A percentile compares a stretch with the other conserved stretches of the same genome.
phyloP scores from a whole-genome alignment of 2,113 vertebrate genomes.

The Sylvia atricapilla region DNA sequence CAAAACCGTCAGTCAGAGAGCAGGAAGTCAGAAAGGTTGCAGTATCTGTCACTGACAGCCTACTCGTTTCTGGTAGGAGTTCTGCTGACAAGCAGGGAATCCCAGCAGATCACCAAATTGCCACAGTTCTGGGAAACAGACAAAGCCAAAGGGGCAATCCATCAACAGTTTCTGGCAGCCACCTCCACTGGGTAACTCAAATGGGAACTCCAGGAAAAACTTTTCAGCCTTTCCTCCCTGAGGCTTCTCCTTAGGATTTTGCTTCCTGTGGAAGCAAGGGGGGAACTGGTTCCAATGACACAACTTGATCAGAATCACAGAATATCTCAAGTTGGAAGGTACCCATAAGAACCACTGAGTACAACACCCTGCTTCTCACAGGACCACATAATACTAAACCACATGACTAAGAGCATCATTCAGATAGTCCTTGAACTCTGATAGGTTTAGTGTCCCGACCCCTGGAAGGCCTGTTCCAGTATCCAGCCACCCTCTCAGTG shows the following conservation, averaged over 20 bases:
- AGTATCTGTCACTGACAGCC: neutral
- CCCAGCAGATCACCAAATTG: neutral
- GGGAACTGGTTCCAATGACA: neutral
- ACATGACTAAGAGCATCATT: neutral
- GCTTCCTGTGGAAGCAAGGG: neutral
- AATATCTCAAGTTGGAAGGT: neutral
- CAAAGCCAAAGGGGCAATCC: neutral
- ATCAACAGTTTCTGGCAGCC: neutral
- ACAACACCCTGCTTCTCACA: neutral
- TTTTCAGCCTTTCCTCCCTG: neutral
- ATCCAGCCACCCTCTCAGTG: neutral
- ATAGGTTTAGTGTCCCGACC: neutral
- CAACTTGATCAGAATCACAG: neutral
- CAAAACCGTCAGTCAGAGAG: neutral
- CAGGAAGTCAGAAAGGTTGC: neutral
- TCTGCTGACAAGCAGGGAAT: neutral
- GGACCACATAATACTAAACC: neutral
- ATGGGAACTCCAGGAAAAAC: neutral
- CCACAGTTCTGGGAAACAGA: neutral
- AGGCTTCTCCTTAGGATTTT: neutral
- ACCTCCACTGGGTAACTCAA: neutral
- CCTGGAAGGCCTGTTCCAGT: neutral
- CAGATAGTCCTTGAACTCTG: neutral
- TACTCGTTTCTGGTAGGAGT: neutral
- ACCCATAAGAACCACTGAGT: neutral